Evolutionary conservation across 1,140 invertebrate species (phyloP).

Genomic region (Leptinotarsa undecemlineata): DNA sequence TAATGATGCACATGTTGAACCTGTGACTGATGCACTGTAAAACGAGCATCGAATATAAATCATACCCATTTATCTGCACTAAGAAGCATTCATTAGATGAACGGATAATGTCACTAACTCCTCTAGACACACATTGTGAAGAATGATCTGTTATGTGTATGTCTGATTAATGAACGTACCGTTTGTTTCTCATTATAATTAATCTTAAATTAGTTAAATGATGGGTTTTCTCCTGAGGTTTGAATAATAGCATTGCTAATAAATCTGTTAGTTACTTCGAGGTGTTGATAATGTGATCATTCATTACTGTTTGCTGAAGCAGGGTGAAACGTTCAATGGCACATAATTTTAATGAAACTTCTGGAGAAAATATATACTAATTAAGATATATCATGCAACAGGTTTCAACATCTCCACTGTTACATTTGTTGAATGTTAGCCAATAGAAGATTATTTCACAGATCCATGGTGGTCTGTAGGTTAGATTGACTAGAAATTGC

Average conservation of each 20-base stretch:
- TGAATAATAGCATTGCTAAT: neutral
- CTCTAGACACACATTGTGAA: slow-evolving; percentile 1
- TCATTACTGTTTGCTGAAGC: too few relatives aligned
- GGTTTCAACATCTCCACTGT: too few relatives aligned
- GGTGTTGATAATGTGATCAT: neutral
- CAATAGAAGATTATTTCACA: too few relatives aligned
- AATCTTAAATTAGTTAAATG: neutral
- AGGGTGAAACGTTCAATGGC: too few relatives aligned
- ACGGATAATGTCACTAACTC: neutral
- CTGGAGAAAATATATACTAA: too few relatives aligned
- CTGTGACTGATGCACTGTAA: neutral
- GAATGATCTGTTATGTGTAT: slow-evolving; percentile 1
- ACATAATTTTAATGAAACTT: too few relatives aligned
- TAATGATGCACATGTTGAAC: neutral
- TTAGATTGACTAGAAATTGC: too few relatives aligned
- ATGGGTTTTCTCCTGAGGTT: neutral
- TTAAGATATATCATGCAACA: too few relatives aligned
- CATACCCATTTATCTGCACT: neutral
- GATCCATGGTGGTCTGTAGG: too few relatives aligned
- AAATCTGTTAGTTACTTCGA: neutral
- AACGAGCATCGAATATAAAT: neutral
- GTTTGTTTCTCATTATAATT: neutral
- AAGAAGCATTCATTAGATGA: neutral
- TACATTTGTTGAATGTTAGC: too few relatives aligned
- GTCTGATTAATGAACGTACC: slow-evolving; percentile 5